phyloP scores from a whole-genome alignment of 2,113 vertebrate species.

The Hippocampus abdominalis region DNA sequence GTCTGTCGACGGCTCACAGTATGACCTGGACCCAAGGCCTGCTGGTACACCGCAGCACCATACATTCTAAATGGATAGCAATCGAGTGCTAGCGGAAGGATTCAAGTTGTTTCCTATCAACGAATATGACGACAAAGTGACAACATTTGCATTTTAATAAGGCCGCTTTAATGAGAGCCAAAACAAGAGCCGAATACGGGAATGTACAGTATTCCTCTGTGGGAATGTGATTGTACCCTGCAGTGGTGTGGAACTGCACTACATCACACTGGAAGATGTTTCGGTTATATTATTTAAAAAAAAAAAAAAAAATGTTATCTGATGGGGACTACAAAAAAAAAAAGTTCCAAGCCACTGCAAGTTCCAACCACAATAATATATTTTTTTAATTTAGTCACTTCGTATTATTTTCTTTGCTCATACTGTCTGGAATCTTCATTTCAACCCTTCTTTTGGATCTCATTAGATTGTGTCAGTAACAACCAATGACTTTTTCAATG shows the following conservation, averaged over 20 bases:
- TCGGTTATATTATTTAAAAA: neutral
- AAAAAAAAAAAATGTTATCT: neutral
- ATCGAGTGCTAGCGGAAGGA: conserved; percentile 6
- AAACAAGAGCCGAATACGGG: neutral
- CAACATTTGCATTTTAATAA: conserved; percentile 25
- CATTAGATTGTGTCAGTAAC: neutral
- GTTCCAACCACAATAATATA: neutral
- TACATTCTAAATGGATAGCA: conserved; percentile 10
- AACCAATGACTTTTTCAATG: neutral
- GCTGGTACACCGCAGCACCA: conserved; percentile 51
- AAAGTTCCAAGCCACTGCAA: neutral
- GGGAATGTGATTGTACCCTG: neutral
- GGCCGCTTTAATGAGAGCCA: neutral
- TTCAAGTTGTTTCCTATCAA: conserved; percentile 5
- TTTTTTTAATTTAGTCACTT: neutral
- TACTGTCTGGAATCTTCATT: neutral
- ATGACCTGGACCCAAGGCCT: conserved; percentile 61
- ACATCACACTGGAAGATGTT: neutral
- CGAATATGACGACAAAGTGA: conserved; percentile 13
- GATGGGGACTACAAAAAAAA: neutral
- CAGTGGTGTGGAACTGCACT: neutral
- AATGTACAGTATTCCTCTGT: too few species aligned
- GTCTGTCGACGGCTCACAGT: conserved; percentile 52
- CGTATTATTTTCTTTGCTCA: neutral
- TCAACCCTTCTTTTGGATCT: neutral